Percentiles rank a stretch among this genome's conserved stretches.
phyloP scores from a whole-genome alignment of 2,888 invertebrate species.

The Hyppa rectilinea region DNA sequence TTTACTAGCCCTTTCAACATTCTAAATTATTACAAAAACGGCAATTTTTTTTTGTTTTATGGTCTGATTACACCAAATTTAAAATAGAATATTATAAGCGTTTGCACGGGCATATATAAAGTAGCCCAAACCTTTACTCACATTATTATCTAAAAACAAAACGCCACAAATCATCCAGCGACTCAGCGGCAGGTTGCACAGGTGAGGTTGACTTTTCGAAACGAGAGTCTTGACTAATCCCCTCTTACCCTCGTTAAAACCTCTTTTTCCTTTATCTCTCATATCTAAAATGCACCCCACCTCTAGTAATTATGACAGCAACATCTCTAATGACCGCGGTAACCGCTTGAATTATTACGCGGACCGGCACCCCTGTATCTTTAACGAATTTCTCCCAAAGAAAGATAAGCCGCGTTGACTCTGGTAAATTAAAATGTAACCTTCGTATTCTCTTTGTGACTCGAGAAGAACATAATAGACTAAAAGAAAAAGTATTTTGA shows the following conservation, averaged over 20 bases:
- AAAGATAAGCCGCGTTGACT: slow-evolving; percentile 59
- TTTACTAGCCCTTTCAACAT: background rate
- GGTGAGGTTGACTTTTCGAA: slow-evolving; percentile 23
- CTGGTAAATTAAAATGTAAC: slow-evolving; percentile 61
- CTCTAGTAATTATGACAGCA: slow-evolving; percentile 30
- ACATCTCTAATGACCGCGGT: slow-evolving; percentile 52
- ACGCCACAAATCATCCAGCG: background rate
- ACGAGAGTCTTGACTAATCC: slow-evolving; percentile 38
- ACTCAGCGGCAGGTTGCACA: slow-evolving; percentile 27
- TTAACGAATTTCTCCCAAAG: slow-evolving; percentile 42
- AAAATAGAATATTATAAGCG: too few species aligned
- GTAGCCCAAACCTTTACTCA: background rate
- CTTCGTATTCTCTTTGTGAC: slow-evolving; percentile 56
- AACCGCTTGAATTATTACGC: slow-evolving; percentile 54
- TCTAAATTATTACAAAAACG: background rate
- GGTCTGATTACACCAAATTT: background rate
- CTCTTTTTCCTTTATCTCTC: slow-evolving; percentile 33
- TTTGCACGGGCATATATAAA: too few species aligned
- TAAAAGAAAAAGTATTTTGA: slow-evolving; percentile 5
- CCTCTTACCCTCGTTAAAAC: slow-evolving; percentile 1
- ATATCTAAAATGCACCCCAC: slow-evolving; percentile 40
- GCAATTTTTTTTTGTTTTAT: too few species aligned
- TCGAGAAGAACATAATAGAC: background rate
- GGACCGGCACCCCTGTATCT: slow-evolving; percentile 42
- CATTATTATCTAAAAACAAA: slow-evolving; percentile 6